These are phyloP conservation scores for Carabus problematicus DNA, from an alignment of 2,888 invertebrate species.

Conservation along the genomic window DNA sequence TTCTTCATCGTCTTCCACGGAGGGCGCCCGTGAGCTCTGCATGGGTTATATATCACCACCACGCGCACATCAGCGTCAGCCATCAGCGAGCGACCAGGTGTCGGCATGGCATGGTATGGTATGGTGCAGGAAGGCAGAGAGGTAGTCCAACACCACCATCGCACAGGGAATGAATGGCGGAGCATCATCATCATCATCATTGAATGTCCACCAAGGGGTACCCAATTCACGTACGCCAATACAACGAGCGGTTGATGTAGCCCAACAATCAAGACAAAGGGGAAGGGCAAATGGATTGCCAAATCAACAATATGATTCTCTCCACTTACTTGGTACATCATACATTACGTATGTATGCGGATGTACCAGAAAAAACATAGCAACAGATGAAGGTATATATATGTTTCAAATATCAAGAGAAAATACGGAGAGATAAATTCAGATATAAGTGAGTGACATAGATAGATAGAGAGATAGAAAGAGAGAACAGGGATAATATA, in stretches of 20 bases:
- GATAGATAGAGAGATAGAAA: background rate
- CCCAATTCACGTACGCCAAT: constrained; percentile 53
- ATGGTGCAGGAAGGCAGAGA: background rate
- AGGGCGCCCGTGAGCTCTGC: constrained; percentile 88
- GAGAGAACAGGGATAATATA: background rate
- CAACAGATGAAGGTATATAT: constrained; percentile 57
- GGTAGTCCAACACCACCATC: background rate
- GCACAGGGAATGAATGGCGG: no score
- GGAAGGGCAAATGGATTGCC: constrained; percentile 72
- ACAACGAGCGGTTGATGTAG: constrained; percentile 61
- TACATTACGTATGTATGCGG: constrained; percentile 32
- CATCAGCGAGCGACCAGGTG: constrained; percentile 36
- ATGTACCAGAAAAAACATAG: constrained; percentile 52
- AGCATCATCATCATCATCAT: constrained; percentile 35
- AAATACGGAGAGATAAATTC: background rate
- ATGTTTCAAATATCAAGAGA: no score
- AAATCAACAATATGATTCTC: constrained; percentile 64
- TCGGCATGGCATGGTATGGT: constrained; percentile 44
- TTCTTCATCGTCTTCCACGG: constrained; percentile 99
- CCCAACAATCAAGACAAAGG: constrained; percentile 71
- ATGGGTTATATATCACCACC: constrained; percentile 45
- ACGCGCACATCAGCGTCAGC: constrained; percentile 46
- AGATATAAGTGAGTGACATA: background rate
- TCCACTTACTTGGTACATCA: constrained; percentile 53
- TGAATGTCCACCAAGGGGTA: constrained; percentile 22